Evolutionary conservation across 2,888 invertebrate species (phyloP), one percentile per base, ranked within the genome.

Genomic region (Cheilosia impressa): DNA sequence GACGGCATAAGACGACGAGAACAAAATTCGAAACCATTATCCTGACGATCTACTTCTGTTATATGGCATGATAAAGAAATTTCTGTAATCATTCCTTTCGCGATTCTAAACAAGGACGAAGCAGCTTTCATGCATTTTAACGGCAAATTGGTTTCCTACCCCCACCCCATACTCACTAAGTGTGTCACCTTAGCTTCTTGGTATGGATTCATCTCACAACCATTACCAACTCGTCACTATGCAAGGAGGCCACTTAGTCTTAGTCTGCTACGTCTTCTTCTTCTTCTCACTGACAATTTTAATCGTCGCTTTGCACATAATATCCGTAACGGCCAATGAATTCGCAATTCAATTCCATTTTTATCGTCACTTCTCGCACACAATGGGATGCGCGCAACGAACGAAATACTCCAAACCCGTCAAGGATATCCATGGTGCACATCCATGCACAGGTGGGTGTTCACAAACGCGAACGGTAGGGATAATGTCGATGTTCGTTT

Each of bases 251-350:
- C 22, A 41, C 65, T 50, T 41, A 31, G 38, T 17, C 65, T 41
- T 41, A 19, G 38, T 17, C 41, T 72, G 9, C 13, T 43, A 19
- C 50, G 31, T 38, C 53, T 4, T 34, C 38, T 62, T 52, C 55
- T 41, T 5, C 73, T 47, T 66, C 68, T 57, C 63, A 65, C 71
- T 71, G 84, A 76, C 69, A 80, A 75, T 84, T 84, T 84, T 84
- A 84, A 79, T 84, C 84, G 75, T 66, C 84, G 63, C 71, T 84
- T 84, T 71, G 79, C 84, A 84, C 79, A 75, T 84, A 71, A 79
- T 84, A 84, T 76, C 80, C 80, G 63, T 75, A 84, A 84, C 60
- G 84, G 84, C 60, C 84, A 80, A 84, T 84, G 75, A 84, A 84
- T 84, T 69, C 65, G 71, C 75, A 75, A 75, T 84, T 84, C 84